Percentiles rank a stretch among this genome's conserved stretches.
phyloP scores from a whole-genome alignment of 2,113 vertebrate genomes.

The Psophia crepitans region DNA sequence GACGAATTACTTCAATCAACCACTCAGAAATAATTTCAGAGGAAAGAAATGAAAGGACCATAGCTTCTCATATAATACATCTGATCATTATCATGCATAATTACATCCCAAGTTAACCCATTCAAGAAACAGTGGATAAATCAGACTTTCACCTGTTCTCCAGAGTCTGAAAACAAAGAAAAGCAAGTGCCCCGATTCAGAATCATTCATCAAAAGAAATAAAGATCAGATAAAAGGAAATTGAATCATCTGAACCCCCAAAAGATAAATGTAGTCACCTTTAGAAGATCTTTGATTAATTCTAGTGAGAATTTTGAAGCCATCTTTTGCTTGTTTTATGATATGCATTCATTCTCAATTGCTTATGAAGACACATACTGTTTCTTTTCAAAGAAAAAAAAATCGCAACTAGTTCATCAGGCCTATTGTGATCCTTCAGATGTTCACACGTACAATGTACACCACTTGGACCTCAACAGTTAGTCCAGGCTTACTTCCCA shows the following conservation, averaged over 20 bases:
- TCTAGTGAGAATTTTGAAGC: not conserved
- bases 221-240: not conserved
- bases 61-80: not conserved
- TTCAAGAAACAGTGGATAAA: not conserved
- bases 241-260: not conserved
- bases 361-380: not conserved
- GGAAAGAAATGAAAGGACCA: not conserved
- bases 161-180: not conserved
- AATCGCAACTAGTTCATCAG: not conserved
- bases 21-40: not conserved
- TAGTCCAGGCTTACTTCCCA: not conserved
- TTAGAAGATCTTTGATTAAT: not conserved
- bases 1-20: not conserved
- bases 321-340: not conserved
- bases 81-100: not conserved
- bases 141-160: not conserved
- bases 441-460: not conserved
- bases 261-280: not conserved
- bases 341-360: not conserved
- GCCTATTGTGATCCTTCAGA: not conserved
- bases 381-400: not conserved
- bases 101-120: not conserved
- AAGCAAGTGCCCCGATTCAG: not conserved
- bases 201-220: not conserved
- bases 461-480: not conserved